Evolutionary conservation across 2,888 invertebrate genomes (phyloP).

Genomic region (Pseudolycoriella hygida): DNA sequence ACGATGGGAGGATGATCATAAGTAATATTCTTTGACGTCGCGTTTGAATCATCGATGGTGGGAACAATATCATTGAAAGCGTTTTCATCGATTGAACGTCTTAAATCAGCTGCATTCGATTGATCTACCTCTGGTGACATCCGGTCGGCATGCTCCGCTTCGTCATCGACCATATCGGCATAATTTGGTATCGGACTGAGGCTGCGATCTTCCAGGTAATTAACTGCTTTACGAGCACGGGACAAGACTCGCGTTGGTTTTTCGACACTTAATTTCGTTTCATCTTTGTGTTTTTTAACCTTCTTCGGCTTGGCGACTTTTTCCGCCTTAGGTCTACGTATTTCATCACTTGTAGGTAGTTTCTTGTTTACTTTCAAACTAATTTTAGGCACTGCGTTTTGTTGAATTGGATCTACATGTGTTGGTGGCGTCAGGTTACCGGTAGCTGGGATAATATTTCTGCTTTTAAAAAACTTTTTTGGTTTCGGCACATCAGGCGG

Average conservation of each 20-base stretch:
- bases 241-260: constrained; percentile 23
- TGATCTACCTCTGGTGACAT: too few species aligned
- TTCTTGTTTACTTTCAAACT: constrained; percentile 15
- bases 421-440: not conserved
- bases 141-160: constrained; percentile 18
- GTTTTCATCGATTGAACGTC: constrained; percentile 6
- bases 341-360: constrained; percentile 19
- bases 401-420: not conserved
- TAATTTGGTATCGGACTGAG: constrained; percentile 22
- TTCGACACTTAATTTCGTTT: constrained; percentile 22
- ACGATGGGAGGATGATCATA: constrained; percentile 63
- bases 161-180: not conserved
- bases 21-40: constrained; percentile 9
- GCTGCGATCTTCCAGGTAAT: constrained; percentile 40
- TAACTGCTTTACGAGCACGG: constrained; percentile 41
- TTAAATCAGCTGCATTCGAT: not conserved
- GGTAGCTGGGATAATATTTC: constrained; percentile 43
- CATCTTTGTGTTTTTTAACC: constrained; percentile 22
- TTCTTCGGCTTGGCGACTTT: constrained; percentile 18
- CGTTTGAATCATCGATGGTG: constrained; percentile 7
- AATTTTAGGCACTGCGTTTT: not conserved
- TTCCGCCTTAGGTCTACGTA: constrained; percentile 13
- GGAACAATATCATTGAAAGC: constrained; percentile 7
- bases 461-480: constrained; percentile 80
- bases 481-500: constrained; percentile 39